Evolutionary conservation across 1,140 invertebrate species (phyloP).

Genomic region (Asobara japonica): DNA sequence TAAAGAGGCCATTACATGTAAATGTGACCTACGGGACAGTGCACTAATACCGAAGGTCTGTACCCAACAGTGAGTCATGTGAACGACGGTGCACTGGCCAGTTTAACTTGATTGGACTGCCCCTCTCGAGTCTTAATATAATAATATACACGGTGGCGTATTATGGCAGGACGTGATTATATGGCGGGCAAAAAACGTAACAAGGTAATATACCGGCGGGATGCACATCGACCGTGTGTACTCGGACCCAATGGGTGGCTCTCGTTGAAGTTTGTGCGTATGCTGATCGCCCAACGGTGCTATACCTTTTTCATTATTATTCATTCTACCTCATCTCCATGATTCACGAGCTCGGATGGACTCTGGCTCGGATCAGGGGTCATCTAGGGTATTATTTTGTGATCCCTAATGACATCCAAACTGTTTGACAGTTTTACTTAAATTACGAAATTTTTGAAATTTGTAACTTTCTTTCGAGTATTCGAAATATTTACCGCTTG

Average conservation of each 20-base stretch:
- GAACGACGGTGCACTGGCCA: conserved; percentile 1
- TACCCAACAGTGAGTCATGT: conserved; percentile 10
- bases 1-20: conserved; percentile 14
- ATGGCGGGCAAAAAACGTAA: conserved; percentile 53
- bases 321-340: conserved; percentile 5
- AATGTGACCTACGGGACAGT: not conserved
- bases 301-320: conserved; percentile 10
- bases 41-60: not conserved
- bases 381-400: too few relatives aligned
- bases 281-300: conserved; percentile 10
- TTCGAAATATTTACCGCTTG: too few relatives aligned
- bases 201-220: conserved; percentile 44
- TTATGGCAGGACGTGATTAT: conserved; percentile 51
- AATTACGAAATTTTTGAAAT: too few relatives aligned
- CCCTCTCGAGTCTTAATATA: conserved; percentile 41
- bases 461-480: too few relatives aligned
- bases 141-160: conserved; percentile 49
- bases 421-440: too few relatives aligned
- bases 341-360: not conserved
- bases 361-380: not conserved
- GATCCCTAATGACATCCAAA: too few relatives aligned
- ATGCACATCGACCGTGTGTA: not conserved
- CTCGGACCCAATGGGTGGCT: conserved; percentile 9
- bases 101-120: conserved; percentile 8
- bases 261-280: conserved; percentile 4